Conservation (phyloP, 2,797 vertebrate species). For the Gypaetus barbatus region DNA sequence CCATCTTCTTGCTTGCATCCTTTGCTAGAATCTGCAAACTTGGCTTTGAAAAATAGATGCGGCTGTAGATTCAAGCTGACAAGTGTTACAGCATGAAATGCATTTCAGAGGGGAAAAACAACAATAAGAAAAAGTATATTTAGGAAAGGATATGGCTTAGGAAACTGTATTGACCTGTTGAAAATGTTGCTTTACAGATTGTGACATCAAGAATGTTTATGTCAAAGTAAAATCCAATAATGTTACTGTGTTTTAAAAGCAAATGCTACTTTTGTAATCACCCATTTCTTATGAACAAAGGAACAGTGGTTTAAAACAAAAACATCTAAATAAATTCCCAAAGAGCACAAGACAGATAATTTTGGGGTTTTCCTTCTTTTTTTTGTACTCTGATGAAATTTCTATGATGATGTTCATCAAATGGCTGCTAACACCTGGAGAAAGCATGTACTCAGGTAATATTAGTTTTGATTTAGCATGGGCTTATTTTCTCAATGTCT, state of each 20-base stretch:
- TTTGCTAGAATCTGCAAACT: background rate
- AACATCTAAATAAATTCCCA: background rate
- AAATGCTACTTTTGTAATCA: background rate
- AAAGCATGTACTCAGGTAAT: background rate
- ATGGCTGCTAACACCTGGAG: background rate
- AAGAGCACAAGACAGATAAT: background rate
- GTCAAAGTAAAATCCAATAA: conserved; percentile 21
- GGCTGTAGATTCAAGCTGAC: conserved; percentile 31
- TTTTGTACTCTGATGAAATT: background rate
- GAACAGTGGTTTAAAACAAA: background rate
- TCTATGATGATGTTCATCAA: background rate
- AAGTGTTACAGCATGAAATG: background rate
- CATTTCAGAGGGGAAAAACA: background rate
- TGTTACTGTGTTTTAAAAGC: background rate
- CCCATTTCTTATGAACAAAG: background rate
- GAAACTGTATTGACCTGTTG: background rate
- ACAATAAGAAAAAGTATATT: background rate
- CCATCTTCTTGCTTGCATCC: background rate
- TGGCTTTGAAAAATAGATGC: background rate
- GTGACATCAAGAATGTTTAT: background rate
- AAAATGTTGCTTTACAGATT: background rate
- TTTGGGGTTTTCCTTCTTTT: background rate
- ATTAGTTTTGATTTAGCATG: background rate
- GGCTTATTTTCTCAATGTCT: background rate
- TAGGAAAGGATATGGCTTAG: background rate